Conservation (phyloP, 1,140 invertebrate genomes). For the Lepidurus apus region DNA sequence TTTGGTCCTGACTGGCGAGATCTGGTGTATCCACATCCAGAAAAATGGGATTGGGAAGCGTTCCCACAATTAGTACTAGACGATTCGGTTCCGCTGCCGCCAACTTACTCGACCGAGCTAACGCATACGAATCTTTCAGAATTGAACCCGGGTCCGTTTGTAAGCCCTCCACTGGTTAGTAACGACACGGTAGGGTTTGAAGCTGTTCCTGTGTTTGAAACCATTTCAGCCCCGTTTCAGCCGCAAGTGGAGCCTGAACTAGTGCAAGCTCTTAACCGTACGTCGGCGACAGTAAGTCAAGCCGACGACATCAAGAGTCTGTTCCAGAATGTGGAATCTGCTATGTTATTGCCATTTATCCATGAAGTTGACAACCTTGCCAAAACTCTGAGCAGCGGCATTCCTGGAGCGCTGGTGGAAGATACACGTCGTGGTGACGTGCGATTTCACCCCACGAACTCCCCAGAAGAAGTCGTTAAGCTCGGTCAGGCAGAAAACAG, state of each 20-base stretch:
- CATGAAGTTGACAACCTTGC: constrained; percentile 59
- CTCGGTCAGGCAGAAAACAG: neutral
- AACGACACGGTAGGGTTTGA: constrained; percentile 55
- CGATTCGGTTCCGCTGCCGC: constrained; percentile 37
- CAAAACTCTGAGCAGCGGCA: constrained; percentile 50
- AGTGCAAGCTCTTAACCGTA: constrained; percentile 41
- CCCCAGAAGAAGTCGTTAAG: neutral
- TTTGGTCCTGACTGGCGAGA: constrained; percentile 53
- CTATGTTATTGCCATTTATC: constrained; percentile 53
- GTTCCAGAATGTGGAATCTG: constrained; percentile 46
- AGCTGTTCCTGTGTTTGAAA: constrained; percentile 54
- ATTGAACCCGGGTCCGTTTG: constrained; percentile 43
- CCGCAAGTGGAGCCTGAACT: constrained; percentile 49
- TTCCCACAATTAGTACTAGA: constrained; percentile 46
- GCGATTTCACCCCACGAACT: constrained; percentile 24
- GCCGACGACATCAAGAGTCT: constrained; percentile 54
- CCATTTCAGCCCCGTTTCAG: constrained; percentile 53
- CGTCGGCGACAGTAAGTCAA: constrained; percentile 35
- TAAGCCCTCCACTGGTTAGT: constrained; percentile 44
- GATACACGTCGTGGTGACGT: constrained; percentile 45
- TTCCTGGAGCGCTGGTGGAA: constrained; percentile 14
- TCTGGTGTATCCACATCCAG: constrained; percentile 53
- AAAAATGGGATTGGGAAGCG: constrained; percentile 57
- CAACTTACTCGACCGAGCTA: constrained; percentile 46
- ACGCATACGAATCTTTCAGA: constrained; percentile 49